These are phyloP conservation scores for Passerculus sandwichensis DNA, from an alignment of 2,797 vertebrate species.

Conservation along the genomic window DNA sequence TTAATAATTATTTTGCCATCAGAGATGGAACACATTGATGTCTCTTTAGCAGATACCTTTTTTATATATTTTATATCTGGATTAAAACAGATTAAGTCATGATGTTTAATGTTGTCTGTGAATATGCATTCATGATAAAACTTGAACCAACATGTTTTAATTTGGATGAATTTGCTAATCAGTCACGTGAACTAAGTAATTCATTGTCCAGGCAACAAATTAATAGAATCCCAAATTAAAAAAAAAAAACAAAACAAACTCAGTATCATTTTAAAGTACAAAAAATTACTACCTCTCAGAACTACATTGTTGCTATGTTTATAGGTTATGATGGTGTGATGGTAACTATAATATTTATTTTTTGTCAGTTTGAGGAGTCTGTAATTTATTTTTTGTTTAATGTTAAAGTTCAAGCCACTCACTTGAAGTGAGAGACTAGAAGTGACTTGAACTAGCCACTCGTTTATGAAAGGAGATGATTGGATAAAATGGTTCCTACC, in stretches of 20 bases:
- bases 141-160: background rate
- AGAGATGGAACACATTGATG: background rate
- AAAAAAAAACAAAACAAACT: background rate
- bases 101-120: background rate
- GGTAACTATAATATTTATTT: background rate
- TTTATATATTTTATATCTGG: background rate
- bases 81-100: background rate
- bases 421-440: background rate
- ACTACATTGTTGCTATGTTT: background rate
- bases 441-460: background rate
- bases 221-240: background rate
- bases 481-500: background rate
- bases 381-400: background rate
- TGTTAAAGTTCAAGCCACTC: background rate
- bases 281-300: background rate
- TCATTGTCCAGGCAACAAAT: background rate
- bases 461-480: background rate
- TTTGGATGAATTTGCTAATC: background rate
- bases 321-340: background rate
- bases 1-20: constrained; percentile 21
- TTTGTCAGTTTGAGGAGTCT: background rate
- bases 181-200: background rate
- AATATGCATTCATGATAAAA: background rate
- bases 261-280: background rate
- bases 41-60: background rate